A percentile compares a stretch with the other conserved stretches of the same genome.
phyloP scores from a whole-genome alignment of 2,888 invertebrate species.

The Hypselothyrea guttata region DNA sequence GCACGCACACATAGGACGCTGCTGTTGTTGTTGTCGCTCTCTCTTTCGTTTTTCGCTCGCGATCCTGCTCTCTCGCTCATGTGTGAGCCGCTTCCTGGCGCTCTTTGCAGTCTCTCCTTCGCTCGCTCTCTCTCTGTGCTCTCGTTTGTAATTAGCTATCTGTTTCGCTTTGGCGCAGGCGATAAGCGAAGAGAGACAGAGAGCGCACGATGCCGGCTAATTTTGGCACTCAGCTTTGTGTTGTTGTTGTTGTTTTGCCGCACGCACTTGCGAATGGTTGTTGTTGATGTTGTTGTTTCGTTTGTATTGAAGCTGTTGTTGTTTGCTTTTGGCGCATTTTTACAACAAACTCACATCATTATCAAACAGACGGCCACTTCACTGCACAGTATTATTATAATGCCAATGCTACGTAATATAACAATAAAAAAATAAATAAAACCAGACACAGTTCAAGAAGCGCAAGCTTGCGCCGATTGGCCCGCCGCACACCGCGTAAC shows the following conservation, averaged over 20 bases:
- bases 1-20: constrained; percentile 29
- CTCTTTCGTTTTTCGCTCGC: neutral
- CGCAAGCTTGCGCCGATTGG: constrained; percentile 52
- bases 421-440: constrained; percentile 33
- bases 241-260: constrained; percentile 19
- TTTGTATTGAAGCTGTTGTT: constrained; percentile 32
- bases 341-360: constrained; percentile 32
- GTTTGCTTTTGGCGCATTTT: constrained; percentile 59
- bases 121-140: too few species aligned
- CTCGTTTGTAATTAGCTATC: constrained; percentile 1
- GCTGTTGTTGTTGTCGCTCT: constrained; percentile 11
- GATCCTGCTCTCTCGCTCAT: constrained; percentile 39
- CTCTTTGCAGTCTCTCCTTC: too few species aligned
- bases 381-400: constrained; percentile 11
- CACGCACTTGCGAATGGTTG: constrained; percentile 30
- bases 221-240: constrained; percentile 35
- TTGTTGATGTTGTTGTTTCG: constrained; percentile 20
- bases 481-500: constrained; percentile 56
- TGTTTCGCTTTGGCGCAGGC: constrained; percentile 8
- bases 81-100: constrained; percentile 41
- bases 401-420: constrained; percentile 31
- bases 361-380: neutral
- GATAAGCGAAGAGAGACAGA: constrained; percentile 23
- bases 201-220: constrained; percentile 40
- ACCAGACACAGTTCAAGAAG: constrained; percentile 38